phyloP scores from a whole-genome alignment of 2,888 invertebrate species.

The Helicoverpa assulta region DNA sequence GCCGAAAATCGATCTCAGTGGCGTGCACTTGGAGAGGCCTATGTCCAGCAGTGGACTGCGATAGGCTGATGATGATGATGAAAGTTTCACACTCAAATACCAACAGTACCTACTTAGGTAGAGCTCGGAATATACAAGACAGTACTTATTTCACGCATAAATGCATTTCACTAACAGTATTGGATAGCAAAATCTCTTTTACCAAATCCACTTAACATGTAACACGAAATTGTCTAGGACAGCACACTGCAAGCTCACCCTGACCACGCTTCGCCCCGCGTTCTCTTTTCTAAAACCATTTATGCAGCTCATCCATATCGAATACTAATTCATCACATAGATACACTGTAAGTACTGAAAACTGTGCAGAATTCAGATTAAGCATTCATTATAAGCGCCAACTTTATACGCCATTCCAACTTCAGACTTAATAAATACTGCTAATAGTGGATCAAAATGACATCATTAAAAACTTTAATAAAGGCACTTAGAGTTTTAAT shows the following conservation, averaged over 20 bases:
- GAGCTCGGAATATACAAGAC: background rate
- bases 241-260: background rate
- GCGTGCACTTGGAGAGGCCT: too few relatives aligned
- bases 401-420: slow-evolving; percentile 31
- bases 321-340: background rate
- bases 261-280: background rate
- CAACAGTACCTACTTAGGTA: too few relatives aligned
- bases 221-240: slow-evolving; percentile 9
- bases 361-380: slow-evolving; percentile 24
- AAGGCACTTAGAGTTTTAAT: slow-evolving; percentile 37
- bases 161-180: background rate
- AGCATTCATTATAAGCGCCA: slow-evolving; percentile 35
- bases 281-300: slow-evolving; percentile 20
- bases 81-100: too few relatives aligned
- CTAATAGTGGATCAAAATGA: slow-evolving; percentile 40
- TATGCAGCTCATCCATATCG: background rate
- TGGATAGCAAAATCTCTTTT: background rate
- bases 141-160: background rate
- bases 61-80: too few relatives aligned
- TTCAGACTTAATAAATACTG: background rate
- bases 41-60: too few relatives aligned
- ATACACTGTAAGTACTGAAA: background rate
- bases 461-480: slow-evolving; percentile 48
- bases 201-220: slow-evolving; percentile 13
- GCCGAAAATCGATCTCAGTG: too few relatives aligned